Evolutionary conservation across 2,888 invertebrate genomes (phyloP).

Genomic region (Melitaea athalia): DNA sequence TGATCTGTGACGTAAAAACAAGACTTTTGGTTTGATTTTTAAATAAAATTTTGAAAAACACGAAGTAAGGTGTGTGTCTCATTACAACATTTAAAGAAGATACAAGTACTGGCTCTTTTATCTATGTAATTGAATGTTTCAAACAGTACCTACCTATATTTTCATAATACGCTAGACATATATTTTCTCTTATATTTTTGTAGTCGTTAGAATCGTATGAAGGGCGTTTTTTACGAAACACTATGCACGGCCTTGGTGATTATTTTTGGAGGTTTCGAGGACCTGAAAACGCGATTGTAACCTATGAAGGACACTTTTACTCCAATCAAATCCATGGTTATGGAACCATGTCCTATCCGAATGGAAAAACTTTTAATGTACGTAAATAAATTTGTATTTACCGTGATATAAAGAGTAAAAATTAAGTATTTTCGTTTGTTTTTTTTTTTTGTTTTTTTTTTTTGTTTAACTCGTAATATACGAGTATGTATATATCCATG

Average conservation of each 20-base stretch:
- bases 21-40: no score
- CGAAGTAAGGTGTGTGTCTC: no score
- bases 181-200: conserved; percentile 8
- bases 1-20: no score
- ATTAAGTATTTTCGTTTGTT: no score
- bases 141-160: not conserved
- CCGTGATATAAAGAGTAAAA: no score
- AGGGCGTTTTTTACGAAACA: conserved; percentile 68
- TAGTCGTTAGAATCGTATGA: conserved; percentile 72
- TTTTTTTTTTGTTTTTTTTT: no score
- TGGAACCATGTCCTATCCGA: conserved; percentile 74
- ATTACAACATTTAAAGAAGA: no score
- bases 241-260: conserved; percentile 76
- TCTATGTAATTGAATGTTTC: not conserved
- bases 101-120: not conserved
- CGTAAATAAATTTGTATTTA: conserved; percentile 38
- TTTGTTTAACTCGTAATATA: no score
- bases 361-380: conserved; percentile 67
- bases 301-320: conserved; percentile 78
- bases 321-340: conserved; percentile 80
- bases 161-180: not conserved
- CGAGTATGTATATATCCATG: no score
- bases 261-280: conserved; percentile 66
- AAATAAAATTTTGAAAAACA: no score
- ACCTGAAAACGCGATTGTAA: conserved; percentile 48